Evolutionary conservation across 2,797 vertebrate species (phyloP), one percentile per base, ranked within the genome.

Genomic region (Microctenopoma stevenorrisi): DNA sequence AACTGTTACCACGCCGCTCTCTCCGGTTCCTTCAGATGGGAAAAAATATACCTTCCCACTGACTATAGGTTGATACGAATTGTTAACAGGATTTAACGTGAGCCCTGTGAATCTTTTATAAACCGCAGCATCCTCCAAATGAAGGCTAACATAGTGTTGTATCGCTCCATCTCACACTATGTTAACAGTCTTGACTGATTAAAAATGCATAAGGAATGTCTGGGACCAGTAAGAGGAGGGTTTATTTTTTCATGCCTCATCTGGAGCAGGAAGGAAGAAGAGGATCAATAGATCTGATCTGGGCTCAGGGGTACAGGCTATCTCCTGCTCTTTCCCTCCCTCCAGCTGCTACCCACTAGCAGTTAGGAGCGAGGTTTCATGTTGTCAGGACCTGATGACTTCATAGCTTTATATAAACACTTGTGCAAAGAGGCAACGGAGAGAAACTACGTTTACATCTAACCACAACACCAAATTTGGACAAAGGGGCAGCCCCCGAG

Each of bases 171-270:
- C 87, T 86, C 66, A 15, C 84, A 78, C 87, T 83, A 73, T 91
- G 91, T 91, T 88, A 91, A 91, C 88, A 89, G 90, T 90, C 87
- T 83, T 69, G 70, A 40, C 83, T 88, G 87, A 91, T 92, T 92
- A 91, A 92, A 91, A 91, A 91, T 92, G 89, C 88, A 92, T 92
- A 88, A 92, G 91, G 82, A 89, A 86, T 82, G 91, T 92, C 91
- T 92, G 90, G 89, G 87, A 83, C 79, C 84, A 62, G 75, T 85
- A 89, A 90, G 85, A 88, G 84, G 85, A 87, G 82, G 89, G 79
- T 81, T 87, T 86, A 79, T 88, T 91, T 93, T 91, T 86, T 91
- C 88, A 86, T 91, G 91, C 82, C 88, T 88, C 87, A 76, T 91
- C 84, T 89, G 84, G 80, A 92, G 87, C 91, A 92, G 92, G 92